These are phyloP conservation scores for Molanna angustata DNA, from an alignment of 2,888 invertebrate species.

Conservation along the genomic window DNA sequence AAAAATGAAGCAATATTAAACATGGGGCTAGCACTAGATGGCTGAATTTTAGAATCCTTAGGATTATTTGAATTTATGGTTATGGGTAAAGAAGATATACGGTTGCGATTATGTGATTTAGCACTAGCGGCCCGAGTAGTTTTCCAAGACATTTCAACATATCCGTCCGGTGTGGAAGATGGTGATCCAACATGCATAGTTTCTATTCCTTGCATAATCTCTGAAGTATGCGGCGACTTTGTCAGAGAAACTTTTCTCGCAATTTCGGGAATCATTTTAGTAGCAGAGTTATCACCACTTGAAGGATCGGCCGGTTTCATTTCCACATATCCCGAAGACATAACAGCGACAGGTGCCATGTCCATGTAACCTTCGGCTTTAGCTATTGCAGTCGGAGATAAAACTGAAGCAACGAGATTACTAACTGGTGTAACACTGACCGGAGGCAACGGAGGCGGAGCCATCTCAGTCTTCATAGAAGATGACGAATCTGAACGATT, in stretches of 20 bases:
- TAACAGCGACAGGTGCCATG: conserved; percentile 44
- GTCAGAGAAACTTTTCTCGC: conserved; percentile 36
- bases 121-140: conserved; percentile 38
- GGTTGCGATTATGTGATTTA: conserved; percentile 36
- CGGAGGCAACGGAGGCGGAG: conserved; percentile 37
- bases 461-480: conserved; percentile 31
- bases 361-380: conserved; percentile 47
- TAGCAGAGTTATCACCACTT: neutral
- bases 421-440: conserved; percentile 24
- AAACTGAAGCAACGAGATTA: neutral
- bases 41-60: conserved; percentile 17
- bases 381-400: conserved; percentile 27
- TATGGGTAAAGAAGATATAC: conserved; percentile 61
- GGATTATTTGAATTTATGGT: conserved; percentile 50
- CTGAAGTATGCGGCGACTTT: conserved; percentile 39
- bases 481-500: conserved; percentile 36
- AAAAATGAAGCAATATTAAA: conserved; percentile 21
- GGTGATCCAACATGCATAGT: neutral
- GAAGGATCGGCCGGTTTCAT: conserved; percentile 53
- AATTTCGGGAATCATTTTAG: conserved; percentile 29
- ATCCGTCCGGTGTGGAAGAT: conserved; percentile 54
- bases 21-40: conserved; percentile 23
- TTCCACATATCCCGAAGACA: conserved; percentile 59
- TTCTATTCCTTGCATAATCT: conserved; percentile 33
- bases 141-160: conserved; percentile 64